Conservation (phyloP, 2,797 vertebrate species). For the Salarias fasciatus region DNA sequence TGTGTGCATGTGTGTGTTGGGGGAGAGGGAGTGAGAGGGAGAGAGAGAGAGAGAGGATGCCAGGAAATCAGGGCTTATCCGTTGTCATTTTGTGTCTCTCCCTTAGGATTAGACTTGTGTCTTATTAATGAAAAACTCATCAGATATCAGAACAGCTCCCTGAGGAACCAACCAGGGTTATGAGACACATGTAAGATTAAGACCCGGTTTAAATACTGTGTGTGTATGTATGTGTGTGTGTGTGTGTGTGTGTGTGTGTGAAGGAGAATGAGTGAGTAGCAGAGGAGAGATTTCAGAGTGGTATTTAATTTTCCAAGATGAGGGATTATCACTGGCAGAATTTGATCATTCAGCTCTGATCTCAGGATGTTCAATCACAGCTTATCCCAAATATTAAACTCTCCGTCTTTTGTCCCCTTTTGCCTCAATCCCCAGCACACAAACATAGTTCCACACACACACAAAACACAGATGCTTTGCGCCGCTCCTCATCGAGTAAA, state of each 20-base stretch:
- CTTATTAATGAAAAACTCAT: constrained; percentile 86
- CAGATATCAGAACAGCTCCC: constrained; percentile 81
- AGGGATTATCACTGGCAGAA: constrained; percentile 79
- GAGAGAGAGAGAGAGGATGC: constrained; percentile 15
- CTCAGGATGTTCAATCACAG: constrained; percentile 80
- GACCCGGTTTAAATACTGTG: constrained; percentile 25
- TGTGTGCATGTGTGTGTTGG: constrained; percentile 38
- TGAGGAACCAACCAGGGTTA: constrained; percentile 76
- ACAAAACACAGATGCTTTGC: constrained; percentile 13
- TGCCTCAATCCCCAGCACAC: constrained; percentile 54
- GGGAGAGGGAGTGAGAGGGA: neutral
- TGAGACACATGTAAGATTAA: constrained; percentile 79
- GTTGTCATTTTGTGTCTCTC: constrained; percentile 78
- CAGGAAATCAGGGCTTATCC: constrained; percentile 65
- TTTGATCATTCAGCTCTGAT: constrained; percentile 79
- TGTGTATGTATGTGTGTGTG: too few relatives aligned
- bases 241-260: neutral
- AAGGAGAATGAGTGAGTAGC: constrained; percentile 35
- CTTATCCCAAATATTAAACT: constrained; percentile 80
- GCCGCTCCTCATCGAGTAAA: constrained; percentile 70
- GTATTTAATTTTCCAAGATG: constrained; percentile 79
- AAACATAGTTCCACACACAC: constrained; percentile 25
- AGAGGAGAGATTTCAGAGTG: constrained; percentile 48
- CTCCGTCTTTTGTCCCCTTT: constrained; percentile 72
- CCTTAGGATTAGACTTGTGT: constrained; percentile 77